Base-by-base conservation (phyloP, 2,113 vertebrate genomes). In the Triplophysa rosa region DNA sequence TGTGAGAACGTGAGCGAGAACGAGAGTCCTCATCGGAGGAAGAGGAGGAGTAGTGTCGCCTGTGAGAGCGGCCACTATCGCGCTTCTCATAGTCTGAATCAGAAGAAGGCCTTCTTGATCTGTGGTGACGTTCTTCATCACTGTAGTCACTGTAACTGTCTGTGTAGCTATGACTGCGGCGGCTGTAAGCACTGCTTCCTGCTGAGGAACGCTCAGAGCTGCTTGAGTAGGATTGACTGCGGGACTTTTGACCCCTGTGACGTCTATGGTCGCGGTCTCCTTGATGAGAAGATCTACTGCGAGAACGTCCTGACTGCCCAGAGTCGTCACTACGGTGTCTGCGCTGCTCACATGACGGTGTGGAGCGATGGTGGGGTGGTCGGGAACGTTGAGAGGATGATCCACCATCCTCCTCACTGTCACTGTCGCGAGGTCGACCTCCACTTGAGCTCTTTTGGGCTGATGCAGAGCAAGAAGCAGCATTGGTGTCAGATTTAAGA, bases 131-230 rank as follows among this genome's bases (percentile, higher is more conserved):
- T 1, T 85, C 91, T 80, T 14, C 92, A 12, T 94, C 93, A 8
- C 97, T 99, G 84, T 98, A 96, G 82, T 96, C 97, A 8, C 96
- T 98, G 80, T 98, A 98, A 87, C 95, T 98, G 78, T 98, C 96
- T 0, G 95, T 96, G 87, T 98, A 98, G 87, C 97, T 99, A 86
- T 93, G 96, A 83, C 97, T 98, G 0, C 89, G 92, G 16, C 88
- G 91, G 24, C 88, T 93, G 87, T 97, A 97, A 37, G 93, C 95
- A 16, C 93, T 92, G 87, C 97, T 98, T 56, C 90, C 94, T 1
- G 91, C 96, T 0, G 96, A 95, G 69, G 96, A 98, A 0, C 92
- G 95, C 0, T 95, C 96, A 0, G 98, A 98, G 87, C 96, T 98
- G 86, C 90, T 96, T 0, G 97, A 97, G 68, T 97, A 97, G 0